Evolutionary conservation across 2,888 invertebrate genomes (phyloP), one percentile per base, ranked within the genome.

Genomic region (Chromoteleia sp.): DNA sequence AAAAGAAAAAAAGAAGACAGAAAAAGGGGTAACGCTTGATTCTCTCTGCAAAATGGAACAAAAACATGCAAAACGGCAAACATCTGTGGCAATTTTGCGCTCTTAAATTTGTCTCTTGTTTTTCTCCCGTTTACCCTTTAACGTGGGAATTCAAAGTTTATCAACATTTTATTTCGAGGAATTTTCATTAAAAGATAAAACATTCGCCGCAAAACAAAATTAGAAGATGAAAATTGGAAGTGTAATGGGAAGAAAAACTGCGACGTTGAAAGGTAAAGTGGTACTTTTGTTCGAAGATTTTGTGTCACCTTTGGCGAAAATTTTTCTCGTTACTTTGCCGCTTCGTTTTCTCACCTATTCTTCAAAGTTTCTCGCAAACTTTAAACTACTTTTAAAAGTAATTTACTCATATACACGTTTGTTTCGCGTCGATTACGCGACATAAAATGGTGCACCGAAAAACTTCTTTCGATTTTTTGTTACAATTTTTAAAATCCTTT

Each of bases 371-470:
- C 5, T 17, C 39, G 30, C 43, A 5, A 75, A 75, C 58, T 75
- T 75, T 75, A 75, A 75, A 75, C 75, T 75, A 75, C 41, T 75
- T 75, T 67, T 10, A 21, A 67, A 75, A 75, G 75, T 75, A 56
- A 75, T 75, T 75, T 75, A 67, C 75, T 50, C 75, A 33, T 67
- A 54, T 29, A 75, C 67, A 67, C 56, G 39, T 75, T 75, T 75
- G 75, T 50, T 75, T 67, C 45, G 30, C 43, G 58, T 67, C 75
- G 56, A 65, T 73, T 73, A 63, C 41, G 12, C 39, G 30, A 48
- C 25, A 19, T 39, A 36, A 52, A 41, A 48, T 39, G 41, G 12
- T 17, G 8, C 17, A 19, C 14, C 14, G 17, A 19, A 30, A 70
- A 56, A 43, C 8, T 36, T 45, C 0, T 19, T 17, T 21, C 21